Percentiles rank a stretch among this genome's conserved stretches.
These are phyloP conservation scores for Caenorhabditis elegans DNA, from an alignment of 1,140 invertebrate genomes.

Conservation along the genomic window DNA sequence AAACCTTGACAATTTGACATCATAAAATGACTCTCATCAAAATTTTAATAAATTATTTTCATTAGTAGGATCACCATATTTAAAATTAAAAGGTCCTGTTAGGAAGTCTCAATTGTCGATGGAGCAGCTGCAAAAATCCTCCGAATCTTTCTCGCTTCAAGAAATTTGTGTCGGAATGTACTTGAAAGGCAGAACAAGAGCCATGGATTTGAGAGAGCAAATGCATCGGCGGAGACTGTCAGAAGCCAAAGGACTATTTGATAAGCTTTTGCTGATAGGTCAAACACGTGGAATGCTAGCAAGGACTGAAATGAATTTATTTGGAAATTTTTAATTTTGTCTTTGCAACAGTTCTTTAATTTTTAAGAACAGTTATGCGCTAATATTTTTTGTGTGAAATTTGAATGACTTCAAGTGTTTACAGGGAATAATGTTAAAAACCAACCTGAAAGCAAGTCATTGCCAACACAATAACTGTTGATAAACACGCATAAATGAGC, in stretches of 20 bases:
- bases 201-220: background rate
- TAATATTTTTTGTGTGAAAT: too few species aligned
- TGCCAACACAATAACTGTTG: background rate
- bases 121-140: background rate
- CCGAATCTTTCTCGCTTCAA: background rate
- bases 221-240: background rate
- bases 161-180: background rate
- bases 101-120: background rate
- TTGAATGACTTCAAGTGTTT: too few species aligned
- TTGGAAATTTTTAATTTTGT: background rate
- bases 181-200: slow-evolving; percentile 1
- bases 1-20: background rate
- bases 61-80: too few species aligned
- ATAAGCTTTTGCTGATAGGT: background rate
- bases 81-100: too few species aligned
- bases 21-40: slow-evolving; percentile 29
- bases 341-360: too few species aligned
- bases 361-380: too few species aligned
- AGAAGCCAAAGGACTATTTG: background rate
- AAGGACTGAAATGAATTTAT: background rate
- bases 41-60: background rate
- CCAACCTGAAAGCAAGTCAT: background rate
- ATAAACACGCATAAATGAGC: background rate
- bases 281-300: background rate
- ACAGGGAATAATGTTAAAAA: too few species aligned